These are phyloP conservation scores for pig (Sus scrofa) DNA, from an alignment of 2,113 vertebrate genomes.

Conservation along the genomic window T2T-Sscrofa CM000818.6:119348501-119349000, in stretches of 20 bases:
- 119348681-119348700: background rate
- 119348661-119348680: background rate
- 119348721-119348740: background rate
- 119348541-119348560: background rate
- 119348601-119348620: background rate
- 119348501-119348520: background rate
- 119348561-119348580: background rate
- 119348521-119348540: constrained; percentile 3
- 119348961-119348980: background rate
- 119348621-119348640: background rate
- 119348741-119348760: background rate
- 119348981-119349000: background rate
- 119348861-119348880: too few relatives aligned
- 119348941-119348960: background rate
- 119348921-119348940: background rate
- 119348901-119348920: background rate
- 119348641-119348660: background rate
- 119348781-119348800: background rate
- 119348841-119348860: background rate
- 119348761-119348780: background rate
- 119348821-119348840: background rate
- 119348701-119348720: background rate
- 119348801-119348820: background rate
- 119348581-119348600: background rate
- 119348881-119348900: background rate